Base-by-base conservation (phyloP, 2,113 vertebrate genomes). In the Salvelinus alpinus region DNA sequence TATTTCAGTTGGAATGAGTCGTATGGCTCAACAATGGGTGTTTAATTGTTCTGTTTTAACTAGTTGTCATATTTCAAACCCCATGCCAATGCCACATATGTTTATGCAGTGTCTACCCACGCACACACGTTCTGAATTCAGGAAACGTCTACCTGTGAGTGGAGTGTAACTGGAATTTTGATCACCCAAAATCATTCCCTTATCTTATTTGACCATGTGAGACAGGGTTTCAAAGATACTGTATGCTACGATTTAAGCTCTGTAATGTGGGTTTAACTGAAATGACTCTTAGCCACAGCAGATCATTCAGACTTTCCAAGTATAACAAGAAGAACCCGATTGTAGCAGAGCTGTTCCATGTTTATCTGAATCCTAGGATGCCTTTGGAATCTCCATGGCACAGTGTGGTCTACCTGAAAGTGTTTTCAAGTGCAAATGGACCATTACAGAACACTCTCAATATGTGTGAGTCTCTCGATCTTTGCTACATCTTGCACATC, bases 351-450 rank as follows among this genome's bases (percentile, higher is more conserved):
- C 14, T 12, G 12, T 25, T 31, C 27, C n/a, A 59, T n/a, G 31
- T 12, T 31, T 31, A 4, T 54, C 60, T 66, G 57, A n/a, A 76
- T 59, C 31, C 16, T 34, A 64, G 22, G 78, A 22, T 51, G 20
- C 24, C 54, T 64, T 29, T 67, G 27, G 62, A 77, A 59, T 77
- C 24, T 75, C 5, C 68, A 29, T 65, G 66, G 6, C 31, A 18
- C 51, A 34, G 25, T 38, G 38, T 44, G 38, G 11, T 12, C 2
- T 44, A 44, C 9, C 64, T 51, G 14, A 70, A 59, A 38, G 16
- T 5, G 29, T 34, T 71, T 70, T 82, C 16, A 73, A 57, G 34
- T 62, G 44, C 69, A 73, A 78, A 73, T 51, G 4, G 47, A 71
- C 51, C 29, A 57, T 29, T 77, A 71, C 6, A 70, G 64, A 51